Conservation (phyloP, 1,140 invertebrate genomes). For the Coenobita brevimanus region DNA sequence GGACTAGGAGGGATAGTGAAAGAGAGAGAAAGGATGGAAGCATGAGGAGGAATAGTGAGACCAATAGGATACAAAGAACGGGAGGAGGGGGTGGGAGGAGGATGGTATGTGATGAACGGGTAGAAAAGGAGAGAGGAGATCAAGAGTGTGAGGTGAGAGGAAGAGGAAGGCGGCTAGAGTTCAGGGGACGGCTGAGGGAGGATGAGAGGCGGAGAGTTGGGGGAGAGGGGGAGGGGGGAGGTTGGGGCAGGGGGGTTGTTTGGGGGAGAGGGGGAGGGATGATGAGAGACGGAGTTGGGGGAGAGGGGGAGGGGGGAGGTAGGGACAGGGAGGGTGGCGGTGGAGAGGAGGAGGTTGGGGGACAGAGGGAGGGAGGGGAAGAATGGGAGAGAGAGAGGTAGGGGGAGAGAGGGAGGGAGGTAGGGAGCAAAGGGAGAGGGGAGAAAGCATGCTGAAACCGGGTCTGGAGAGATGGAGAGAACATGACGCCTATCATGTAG, state of each 20-base stretch:
- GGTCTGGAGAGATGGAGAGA: too few species aligned
- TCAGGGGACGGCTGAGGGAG: not conserved
- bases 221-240: not conserved
- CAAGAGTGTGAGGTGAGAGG: not conserved
- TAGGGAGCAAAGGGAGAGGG: too few species aligned
- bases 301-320: not conserved
- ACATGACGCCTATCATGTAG: too few species aligned
- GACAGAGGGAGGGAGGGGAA: not conserved
- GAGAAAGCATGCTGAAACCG: too few species aligned
- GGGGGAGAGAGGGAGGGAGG: not conserved
- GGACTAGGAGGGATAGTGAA: not conserved
- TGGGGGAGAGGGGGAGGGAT: conserved; percentile 1
- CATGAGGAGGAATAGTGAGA: not conserved
- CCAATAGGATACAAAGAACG: not conserved
- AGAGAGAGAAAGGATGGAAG: not conserved
- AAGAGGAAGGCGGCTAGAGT: not conserved
- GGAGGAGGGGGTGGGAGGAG: not conserved
- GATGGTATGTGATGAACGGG: not conserved
- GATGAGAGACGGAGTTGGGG: conserved; percentile 24
- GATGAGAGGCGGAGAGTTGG: not conserved
- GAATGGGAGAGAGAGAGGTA: not conserved
- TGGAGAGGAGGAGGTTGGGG: not conserved
- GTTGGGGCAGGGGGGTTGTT: not conserved
- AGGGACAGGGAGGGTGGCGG: conserved; percentile 9
- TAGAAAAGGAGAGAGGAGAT: not conserved